Evolutionary conservation across 2,888 invertebrate genomes (phyloP).

Genomic region (Argyra leucocephala): DNA sequence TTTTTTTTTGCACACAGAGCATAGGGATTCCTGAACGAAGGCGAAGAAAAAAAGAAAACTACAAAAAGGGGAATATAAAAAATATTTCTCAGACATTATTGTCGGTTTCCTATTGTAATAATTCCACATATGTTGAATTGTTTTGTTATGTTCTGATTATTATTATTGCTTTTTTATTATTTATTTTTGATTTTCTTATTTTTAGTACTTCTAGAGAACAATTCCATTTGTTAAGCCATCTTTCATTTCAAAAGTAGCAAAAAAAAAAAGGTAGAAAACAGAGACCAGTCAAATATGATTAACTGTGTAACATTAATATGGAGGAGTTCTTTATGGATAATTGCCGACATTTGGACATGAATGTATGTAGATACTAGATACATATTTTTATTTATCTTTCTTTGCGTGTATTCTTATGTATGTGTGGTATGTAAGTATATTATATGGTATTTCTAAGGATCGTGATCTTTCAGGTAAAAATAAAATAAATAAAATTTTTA

Average conservation of each 20-base stretch:
- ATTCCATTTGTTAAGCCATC: neutral
- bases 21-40: neutral
- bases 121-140: neutral
- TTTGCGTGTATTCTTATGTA: neutral
- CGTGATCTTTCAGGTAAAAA: neutral
- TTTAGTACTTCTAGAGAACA: too few relatives aligned
- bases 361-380: too few relatives aligned
- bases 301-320: slow-evolving; percentile 3
- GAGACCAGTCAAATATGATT: slow-evolving; percentile 6
- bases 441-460: neutral
- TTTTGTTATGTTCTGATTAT: neutral
- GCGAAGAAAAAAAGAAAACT: neutral
- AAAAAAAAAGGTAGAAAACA: neutral
- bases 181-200: too few relatives aligned
- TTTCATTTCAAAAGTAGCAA: neutral
- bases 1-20: too few relatives aligned
- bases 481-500: neutral
- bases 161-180: neutral
- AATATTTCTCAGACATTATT: neutral
- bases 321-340: slow-evolving; percentile 1
- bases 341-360: neutral
- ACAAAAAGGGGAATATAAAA: neutral
- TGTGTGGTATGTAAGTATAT: neutral
- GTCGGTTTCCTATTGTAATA: neutral
- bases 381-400: too few relatives aligned